Evolutionary conservation across 2,113 vertebrate species (phyloP), one percentile per base, ranked within the genome.

Genomic region (Haemorhous mexicanus): DNA sequence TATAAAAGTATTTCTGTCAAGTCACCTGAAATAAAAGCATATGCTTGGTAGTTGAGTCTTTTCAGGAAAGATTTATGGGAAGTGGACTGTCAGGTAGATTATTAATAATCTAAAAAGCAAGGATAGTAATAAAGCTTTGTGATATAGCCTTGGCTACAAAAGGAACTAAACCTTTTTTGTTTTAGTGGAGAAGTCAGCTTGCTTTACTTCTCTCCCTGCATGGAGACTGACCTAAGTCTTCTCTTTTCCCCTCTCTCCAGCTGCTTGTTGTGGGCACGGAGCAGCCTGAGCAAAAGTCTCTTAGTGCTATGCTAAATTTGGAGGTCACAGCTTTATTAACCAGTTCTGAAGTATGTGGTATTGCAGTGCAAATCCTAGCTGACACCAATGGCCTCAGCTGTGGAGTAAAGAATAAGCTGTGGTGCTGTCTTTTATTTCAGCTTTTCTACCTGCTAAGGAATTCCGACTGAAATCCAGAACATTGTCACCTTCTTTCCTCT

Each of bases 281-380:
- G 46, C 82, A 95, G 49, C 47, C 62, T 59, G 74, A 70, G 69
- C 56, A 62, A 27, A 74, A 43, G 32, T 78, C 81, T 81, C 11
- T 41, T 26, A 79, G 92, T 69, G 58, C 84, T 79, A 55, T 62
- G 67, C 59, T 70, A 46, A 70, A 86, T 93, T 83, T 89, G 73
- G 72, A 93, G 86, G 89, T 81, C 72, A 66, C 64, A 93, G 72
- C 59, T 93, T 88, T 70, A 78, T 86, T 94, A 92, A 92, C 55
- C 68, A 55, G 1, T 74, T 49, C 46, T 62, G 33, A 87, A 93
- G 74, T 64, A 27, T 9, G 4, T 67, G 68, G 50, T 50, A 80
- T 77, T 93, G 59, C 68, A 74, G 83, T 55, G 59, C 76, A 90
- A 66, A 90, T 93, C 72, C 73, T 53, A 44, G 55, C 68, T 94